Evolutionary conservation across 2,113 vertebrate genomes (phyloP).

Genomic region (Callipepla squamata): DNA sequence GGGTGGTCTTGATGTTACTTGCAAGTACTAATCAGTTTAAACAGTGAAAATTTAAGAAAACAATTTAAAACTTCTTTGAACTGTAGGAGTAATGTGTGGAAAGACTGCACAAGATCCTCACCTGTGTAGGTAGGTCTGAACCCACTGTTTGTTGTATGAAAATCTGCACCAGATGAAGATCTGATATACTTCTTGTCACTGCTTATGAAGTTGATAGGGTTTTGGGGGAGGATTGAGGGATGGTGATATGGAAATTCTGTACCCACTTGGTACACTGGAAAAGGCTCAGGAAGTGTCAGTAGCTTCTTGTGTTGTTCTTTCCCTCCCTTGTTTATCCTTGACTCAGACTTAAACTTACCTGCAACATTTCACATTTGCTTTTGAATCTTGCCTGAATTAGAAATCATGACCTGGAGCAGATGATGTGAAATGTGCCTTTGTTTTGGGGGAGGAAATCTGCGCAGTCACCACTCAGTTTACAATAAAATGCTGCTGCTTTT

Average conservation of each 20-base stretch:
- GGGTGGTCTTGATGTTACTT: neutral
- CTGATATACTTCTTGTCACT: neutral
- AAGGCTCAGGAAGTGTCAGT: neutral
- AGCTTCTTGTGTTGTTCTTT: neutral
- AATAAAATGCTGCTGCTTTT: neutral
- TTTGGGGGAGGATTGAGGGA: neutral
- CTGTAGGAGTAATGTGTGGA: neutral
- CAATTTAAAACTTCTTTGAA: neutral
- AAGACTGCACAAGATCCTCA: neutral
- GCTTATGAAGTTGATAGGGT: neutral
- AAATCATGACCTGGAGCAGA: neutral
- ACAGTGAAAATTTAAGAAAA: neutral
- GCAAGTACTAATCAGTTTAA: neutral
- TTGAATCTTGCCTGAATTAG: neutral
- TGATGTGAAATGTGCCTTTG: neutral
- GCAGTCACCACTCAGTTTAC: neutral
- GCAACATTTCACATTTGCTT: neutral
- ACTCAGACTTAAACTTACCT: neutral
- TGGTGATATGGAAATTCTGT: neutral
- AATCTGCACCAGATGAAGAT: neutral
- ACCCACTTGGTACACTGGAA: neutral
- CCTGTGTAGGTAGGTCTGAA: neutral
- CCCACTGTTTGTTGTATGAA: neutral
- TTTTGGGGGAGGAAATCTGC: neutral
- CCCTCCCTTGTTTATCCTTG: neutral